phyloP scores from a whole-genome alignment of 2,113 vertebrate species.

The Oophaga pumilio region DNA sequence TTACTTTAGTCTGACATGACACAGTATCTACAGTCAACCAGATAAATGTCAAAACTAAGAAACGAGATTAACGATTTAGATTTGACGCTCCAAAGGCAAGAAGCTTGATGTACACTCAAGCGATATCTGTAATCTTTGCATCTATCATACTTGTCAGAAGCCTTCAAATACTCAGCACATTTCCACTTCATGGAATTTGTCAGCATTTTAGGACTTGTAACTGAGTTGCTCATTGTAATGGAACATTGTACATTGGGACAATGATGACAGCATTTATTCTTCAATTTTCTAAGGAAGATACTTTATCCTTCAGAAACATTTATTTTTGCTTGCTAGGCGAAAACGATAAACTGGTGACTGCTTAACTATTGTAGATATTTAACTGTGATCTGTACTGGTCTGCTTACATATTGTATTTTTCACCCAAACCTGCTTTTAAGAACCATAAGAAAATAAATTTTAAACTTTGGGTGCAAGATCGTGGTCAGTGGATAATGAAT shows the following conservation, averaged over 20 bases:
- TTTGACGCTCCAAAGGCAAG: conserved; percentile 11
- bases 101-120: conserved; percentile 3
- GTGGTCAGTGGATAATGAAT: too few relatives aligned
- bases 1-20: conserved; percentile 1
- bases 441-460: too few relatives aligned
- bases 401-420: too few relatives aligned
- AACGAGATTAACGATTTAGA: conserved; percentile 39
- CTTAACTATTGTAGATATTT: background rate
- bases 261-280: conserved; percentile 33
- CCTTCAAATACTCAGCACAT: conserved; percentile 26
- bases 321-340: background rate
- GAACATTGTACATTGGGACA: conserved; percentile 2
- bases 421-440: too few relatives aligned
- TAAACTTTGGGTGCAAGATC: too few relatives aligned
- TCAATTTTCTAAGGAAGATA: conserved; percentile 1
- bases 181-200: conserved; percentile 23
- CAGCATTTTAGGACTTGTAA: conserved; percentile 38
- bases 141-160: conserved; percentile 44
- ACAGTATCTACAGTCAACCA: background rate
- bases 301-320: background rate
- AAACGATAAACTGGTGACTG: background rate
- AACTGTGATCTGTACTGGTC: too few relatives aligned
- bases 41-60: conserved; percentile 39
- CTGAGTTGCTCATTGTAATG: conserved; percentile 7
- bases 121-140: conserved; percentile 26